Percentiles rank a stretch among this genome's conserved stretches.
Evolutionary conservation across 2,888 invertebrate genomes (phyloP).

Genomic region (Ferdinandea cuprea): DNA sequence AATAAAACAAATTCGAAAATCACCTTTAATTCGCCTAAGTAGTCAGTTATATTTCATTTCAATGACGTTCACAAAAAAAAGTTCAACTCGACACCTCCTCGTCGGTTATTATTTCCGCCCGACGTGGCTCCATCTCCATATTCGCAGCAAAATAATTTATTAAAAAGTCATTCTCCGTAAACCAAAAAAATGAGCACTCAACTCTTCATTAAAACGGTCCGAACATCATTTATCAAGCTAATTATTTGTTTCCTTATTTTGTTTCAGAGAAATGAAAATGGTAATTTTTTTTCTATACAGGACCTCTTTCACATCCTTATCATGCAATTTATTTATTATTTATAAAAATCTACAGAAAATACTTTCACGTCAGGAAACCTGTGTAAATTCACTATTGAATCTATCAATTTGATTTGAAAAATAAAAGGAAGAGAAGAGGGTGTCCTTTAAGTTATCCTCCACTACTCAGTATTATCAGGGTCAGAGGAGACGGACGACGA

Average conservation of each 20-base stretch:
- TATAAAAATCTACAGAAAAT: slow-evolving; percentile 4
- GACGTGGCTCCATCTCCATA: too few species aligned
- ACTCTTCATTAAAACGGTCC: slow-evolving; percentile 18
- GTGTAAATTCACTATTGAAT: slow-evolving; percentile 54
- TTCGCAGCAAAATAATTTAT: slow-evolving; percentile 30
- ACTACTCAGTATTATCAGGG: neutral
- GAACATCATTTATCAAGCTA: slow-evolving; percentile 16
- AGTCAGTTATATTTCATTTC: too few species aligned
- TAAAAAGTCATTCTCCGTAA: slow-evolving; percentile 4
- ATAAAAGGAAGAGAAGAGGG: slow-evolving; percentile 3
- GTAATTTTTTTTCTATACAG: slow-evolving; percentile 9
- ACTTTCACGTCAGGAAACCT: slow-evolving; percentile 8
- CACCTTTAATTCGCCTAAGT: too few species aligned
- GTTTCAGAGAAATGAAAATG: neutral
- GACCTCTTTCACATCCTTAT: slow-evolving; percentile 29
- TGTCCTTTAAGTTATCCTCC: neutral
- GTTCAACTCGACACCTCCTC: too few species aligned
- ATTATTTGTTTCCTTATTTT: slow-evolving; percentile 15
- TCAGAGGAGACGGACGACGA: too few species aligned
- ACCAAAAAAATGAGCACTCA: slow-evolving; percentile 3
- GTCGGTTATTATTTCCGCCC: neutral
- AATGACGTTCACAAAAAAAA: too few species aligned
- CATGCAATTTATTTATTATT: slow-evolving; percentile 51
- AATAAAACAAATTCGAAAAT: too few species aligned
- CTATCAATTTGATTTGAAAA: slow-evolving; percentile 36